Evolutionary conservation across 2,113 vertebrate species (phyloP), one percentile per base, ranked within the genome.

Genomic region (Cinclus mexicanus): DNA sequence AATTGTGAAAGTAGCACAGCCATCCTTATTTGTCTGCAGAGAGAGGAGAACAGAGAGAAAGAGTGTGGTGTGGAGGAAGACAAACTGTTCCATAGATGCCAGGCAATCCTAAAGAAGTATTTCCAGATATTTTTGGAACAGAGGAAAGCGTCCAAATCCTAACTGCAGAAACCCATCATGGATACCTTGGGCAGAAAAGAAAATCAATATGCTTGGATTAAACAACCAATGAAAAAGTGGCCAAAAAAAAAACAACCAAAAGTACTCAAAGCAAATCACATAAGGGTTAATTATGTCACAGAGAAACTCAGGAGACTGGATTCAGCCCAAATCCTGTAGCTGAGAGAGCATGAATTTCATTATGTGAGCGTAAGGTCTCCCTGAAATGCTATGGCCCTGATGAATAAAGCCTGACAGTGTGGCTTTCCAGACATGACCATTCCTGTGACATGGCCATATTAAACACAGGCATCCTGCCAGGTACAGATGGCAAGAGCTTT

Each of bases 1-100:
- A 64, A 98, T 60, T 47, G 80, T 89, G 47, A 88, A 86, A 9
- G 87, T 64, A 55, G 90, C 6, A 2, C 97, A 98, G 23, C 98
- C 96, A 21, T 92, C 42, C 71, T 90, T 77, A 74, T 97, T 81
- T 50, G 93, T 93, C 97, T 98, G 90, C 31, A 71, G 79, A 93
- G 31, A 82, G 37, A 75, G 29, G 42, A 41, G 28, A 80, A 67
- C 9, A 76, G 55, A 91, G 22, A 78, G 29, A 84, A 78, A 23
- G n/a, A 83, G 5, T 3, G 1, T 42, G 11, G 8, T 87, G 35
- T 64, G 14, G 41, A 71, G 33, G 53, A 71, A 75, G 25, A 83
- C 6, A 28, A 90, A 41, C 29, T 19, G 29, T 74, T 77, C 19
- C n/a, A 41, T 4, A 42, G 42, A 55, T 55, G 24, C 9, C 46